Base-by-base conservation (phyloP, 2,113 vertebrate genomes). In the Semicossyphus pulcher region DNA sequence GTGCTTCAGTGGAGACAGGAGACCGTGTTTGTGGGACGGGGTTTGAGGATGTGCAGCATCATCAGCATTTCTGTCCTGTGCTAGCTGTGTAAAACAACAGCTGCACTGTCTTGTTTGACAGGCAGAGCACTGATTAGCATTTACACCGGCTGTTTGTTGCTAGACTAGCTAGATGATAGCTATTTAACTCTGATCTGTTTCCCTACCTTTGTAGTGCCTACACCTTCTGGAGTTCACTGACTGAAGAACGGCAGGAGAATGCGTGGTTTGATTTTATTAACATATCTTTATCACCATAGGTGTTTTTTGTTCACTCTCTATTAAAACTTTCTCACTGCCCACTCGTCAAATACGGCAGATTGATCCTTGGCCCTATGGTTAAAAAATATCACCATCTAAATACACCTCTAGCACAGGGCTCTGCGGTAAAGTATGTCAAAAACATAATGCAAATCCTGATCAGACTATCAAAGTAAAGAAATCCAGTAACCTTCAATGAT, bases 51-150 rank as follows among this genome's bases (percentile, higher is more conserved):
- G 11, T 15, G 11, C 47, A 48, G 49, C 36, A 34, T 73, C 51
- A 67, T 70, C 72, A 69, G 25, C 62, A 83, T 63, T 57, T 56
- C 63, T 37, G 54, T 76, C 44, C 5, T 45, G 34, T 31, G 37
- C 52, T 49, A 28, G 26, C 49, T 63, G 34, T 53, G 49, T 53
- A 44, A 65, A 83, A 68, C 71, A 83, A 53, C 78, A 78, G 76
- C 73, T 74, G 84, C 67, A 80, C 48, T 32, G 52, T 61, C 60
- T 32, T 52, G 51, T 61, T 31, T 81, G 76, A 81, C 53, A 72
- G 72, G 18, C 63, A 37, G 9, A 26, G 25, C 7, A 0, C 63
- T 68, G 49, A 82, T 82, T 74, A 80, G 61, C 53, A 70, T 75
- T 78, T 63, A 66, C 66, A 58, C 39, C 12, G 0, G 44, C 54